These are phyloP conservation scores for Cinclus mexicanus DNA, from an alignment of 2,113 vertebrate species.

Conservation along the genomic window DNA sequence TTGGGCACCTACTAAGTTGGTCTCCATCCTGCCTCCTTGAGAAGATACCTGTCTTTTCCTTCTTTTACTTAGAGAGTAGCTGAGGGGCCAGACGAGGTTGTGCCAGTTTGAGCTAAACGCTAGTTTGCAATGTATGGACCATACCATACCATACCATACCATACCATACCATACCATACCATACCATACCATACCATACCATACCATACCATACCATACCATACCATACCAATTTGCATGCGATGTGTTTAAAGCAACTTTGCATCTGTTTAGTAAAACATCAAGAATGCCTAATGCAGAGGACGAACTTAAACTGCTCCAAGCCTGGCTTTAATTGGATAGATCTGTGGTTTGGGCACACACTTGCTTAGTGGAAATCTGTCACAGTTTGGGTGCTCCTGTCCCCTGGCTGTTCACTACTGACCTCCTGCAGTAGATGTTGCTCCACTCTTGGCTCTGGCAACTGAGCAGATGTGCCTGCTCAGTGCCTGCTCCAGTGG, in stretches of 20 bases:
- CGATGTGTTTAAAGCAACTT: not conserved
- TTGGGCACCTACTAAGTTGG: not conserved
- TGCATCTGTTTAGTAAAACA: not conserved
- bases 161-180: no score
- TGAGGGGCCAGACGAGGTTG: fast-evolving
- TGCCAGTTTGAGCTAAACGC: not conserved
- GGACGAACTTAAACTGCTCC: not conserved
- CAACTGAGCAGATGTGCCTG: not conserved
- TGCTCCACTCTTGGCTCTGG: not conserved
- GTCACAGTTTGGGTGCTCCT: not conserved
- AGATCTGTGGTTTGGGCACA: not conserved
- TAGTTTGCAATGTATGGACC: not conserved
- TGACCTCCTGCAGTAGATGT: not conserved
- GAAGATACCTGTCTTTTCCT: not conserved
- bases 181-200: no score
- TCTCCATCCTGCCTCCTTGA: not conserved
- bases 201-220: no score
- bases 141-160: no score
- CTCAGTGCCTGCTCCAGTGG: not conserved
- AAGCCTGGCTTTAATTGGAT: not conserved
- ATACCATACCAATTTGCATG: no score
- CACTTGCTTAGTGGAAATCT: fast-evolving
- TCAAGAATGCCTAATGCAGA: not conserved
- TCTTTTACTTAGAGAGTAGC: not conserved
- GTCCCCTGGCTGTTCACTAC: not conserved